A percentile compares a stretch with the other conserved stretches of the same genome.
Conservation (phyloP, 2,888 invertebrate species). For the Andrena dorsata region DNA sequence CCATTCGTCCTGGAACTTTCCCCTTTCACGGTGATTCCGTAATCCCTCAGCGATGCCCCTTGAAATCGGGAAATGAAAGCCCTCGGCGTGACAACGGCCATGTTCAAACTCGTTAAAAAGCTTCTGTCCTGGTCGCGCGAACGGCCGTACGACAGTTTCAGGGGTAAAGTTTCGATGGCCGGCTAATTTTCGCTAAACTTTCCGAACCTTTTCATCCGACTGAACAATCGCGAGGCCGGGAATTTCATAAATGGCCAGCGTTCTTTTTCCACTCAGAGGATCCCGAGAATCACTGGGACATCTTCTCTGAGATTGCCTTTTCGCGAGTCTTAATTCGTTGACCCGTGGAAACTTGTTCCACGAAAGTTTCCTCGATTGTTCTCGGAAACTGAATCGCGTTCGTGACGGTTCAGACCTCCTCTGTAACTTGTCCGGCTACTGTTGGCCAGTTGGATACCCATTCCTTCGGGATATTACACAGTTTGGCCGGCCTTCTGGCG, state of each 20-base stretch:
- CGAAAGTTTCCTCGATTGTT: slow-evolving; percentile 62
- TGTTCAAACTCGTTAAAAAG: slow-evolving; percentile 39
- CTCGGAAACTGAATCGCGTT: slow-evolving; percentile 33
- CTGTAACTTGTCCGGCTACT: neutral
- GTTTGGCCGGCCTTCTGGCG: neutral
- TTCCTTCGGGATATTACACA: neutral
- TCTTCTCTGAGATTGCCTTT: slow-evolving; percentile 51
- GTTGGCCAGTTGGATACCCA: neutral
- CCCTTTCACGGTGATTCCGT: neutral
- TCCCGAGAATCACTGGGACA: slow-evolving; percentile 10
- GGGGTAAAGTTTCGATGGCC: slow-evolving; percentile 39
- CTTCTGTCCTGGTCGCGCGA: neutral
- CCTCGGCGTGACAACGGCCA: slow-evolving; percentile 11
- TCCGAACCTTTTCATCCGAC: slow-evolving; percentile 24
- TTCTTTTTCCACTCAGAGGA: too few relatives aligned
- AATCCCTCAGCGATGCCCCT: neutral
- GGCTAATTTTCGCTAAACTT: slow-evolving; percentile 37
- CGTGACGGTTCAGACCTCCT: neutral
- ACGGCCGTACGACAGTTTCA: neutral
- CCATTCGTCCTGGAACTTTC: slow-evolving; percentile 1
- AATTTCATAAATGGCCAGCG: too few relatives aligned
- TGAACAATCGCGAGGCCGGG: neutral
- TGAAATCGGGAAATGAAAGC: slow-evolving; percentile 6
- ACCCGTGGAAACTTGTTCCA: slow-evolving; percentile 43
- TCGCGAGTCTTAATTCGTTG: slow-evolving; percentile 55